phyloP scores from a whole-genome alignment of 2,113 vertebrate genomes.

The Struthidea cinerea region DNA sequence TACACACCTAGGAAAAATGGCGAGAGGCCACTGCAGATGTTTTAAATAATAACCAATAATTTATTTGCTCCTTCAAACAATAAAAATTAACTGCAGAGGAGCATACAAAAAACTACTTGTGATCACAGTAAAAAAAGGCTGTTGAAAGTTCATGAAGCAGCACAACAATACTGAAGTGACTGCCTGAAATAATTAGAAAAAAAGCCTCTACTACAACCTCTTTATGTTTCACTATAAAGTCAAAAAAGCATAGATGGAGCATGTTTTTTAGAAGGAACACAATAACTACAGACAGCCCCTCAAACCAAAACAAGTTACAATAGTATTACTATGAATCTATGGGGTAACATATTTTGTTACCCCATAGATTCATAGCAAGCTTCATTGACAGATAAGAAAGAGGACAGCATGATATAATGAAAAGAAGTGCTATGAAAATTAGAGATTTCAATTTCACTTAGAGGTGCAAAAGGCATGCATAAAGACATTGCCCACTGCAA shows the following conservation, averaged over 20 bases:
- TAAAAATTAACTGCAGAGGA: conserved; percentile 14
- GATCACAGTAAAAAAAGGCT: not conserved
- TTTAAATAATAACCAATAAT: conserved; percentile 33
- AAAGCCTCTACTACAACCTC: not conserved
- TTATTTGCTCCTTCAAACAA: conserved; percentile 25
- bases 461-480: not conserved
- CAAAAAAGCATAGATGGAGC: not conserved
- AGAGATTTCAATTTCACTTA: not conserved
- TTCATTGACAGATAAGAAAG: not conserved
- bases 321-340: not conserved
- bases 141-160: conserved; percentile 16
- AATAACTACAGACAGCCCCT: not conserved
- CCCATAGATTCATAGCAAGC: not conserved
- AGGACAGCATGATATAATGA: not conserved
- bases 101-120: not conserved
- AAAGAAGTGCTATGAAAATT: not conserved
- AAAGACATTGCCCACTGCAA: not conserved
- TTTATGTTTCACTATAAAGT: not conserved
- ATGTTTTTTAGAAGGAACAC: not conserved
- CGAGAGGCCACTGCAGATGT: not conserved
- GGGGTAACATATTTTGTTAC: not conserved
- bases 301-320: not conserved
- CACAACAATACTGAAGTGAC: not conserved
- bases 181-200: not conserved
- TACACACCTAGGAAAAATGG: not conserved